Evolutionary conservation across 1,140 invertebrate species (phyloP), one percentile per base, ranked within the genome.

Genomic region (Eumaeus atala): DNA sequence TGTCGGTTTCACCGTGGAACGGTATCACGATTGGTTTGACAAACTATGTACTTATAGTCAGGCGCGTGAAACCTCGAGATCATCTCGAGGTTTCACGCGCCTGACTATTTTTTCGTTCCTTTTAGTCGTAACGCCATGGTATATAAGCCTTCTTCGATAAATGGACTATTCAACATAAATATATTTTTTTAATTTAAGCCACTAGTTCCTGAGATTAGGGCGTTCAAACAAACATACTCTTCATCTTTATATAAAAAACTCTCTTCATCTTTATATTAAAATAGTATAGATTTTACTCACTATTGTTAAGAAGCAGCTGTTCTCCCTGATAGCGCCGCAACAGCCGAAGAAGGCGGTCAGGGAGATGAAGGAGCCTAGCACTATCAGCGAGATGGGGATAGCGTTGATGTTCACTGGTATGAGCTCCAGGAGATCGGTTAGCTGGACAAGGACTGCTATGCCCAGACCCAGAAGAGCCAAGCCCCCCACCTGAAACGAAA

Each of bases 291-390:
- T n/a, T n/a, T n/a, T n/a, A 14, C 68, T 73, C 88, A 94, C 93
- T 58, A 91, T 91, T 1, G 93, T 77, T 6, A 95, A 89, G 90
- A 95, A 93, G 70, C 93, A 95, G 61, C 92, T 91, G 72, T 91
- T 95, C 75, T 95, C 93, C 62, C 91, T 91, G 9, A 94, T 84
- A 0, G 94, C 94, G 4, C 95, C 95, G 71, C 94, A 96, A 75
- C 95, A 96, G 59, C 95, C 95, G 54, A 96, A 92, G 84, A 95
- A 95, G 0, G 94, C 91, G 38, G 95, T 92, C 38, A 95, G 65
- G 71, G 95, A 94, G 44, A 95, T 91, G 14, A 95, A 89, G 0
- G 88, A 70, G 2, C 95, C 95, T 34, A 94, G 88, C 3, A 93
- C 90, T 49, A 96, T 93, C 9, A 95, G 73, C 9, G 95, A 85